A percentile compares a stretch with the other conserved stretches of the same genome.
phyloP scores from a whole-genome alignment of 2,888 invertebrate genomes.

The Ichneumoninae sp. region DNA sequence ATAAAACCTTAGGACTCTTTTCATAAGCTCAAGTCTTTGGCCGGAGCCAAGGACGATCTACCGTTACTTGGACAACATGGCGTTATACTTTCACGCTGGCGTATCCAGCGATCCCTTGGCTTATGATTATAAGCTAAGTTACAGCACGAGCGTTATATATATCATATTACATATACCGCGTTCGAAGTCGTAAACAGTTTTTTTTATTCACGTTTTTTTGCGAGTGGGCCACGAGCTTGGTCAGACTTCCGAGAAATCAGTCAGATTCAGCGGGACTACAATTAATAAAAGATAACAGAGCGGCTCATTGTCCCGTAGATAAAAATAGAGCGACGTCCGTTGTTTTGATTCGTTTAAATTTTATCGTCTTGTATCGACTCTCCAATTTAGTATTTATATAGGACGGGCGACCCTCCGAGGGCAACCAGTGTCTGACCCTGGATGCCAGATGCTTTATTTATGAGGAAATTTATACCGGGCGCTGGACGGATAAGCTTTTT shows the following conservation, averaged over 20 bases:
- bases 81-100: conserved; percentile 44
- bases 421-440: conserved; percentile 21
- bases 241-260: neutral
- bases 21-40: conserved; percentile 32
- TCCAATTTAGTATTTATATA: neutral
- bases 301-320: neutral
- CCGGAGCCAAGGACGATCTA: conserved; percentile 50
- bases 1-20: conserved; percentile 6
- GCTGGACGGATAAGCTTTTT: neutral
- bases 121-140: neutral
- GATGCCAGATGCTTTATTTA: conserved; percentile 24
- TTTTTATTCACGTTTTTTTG: neutral
- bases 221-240: neutral
- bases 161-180: neutral
- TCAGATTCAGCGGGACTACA: neutral
- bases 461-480: conserved; percentile 10
- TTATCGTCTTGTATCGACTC: neutral
- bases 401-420: neutral
- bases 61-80: conserved; percentile 42
- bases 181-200: neutral
- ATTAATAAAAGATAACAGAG: neutral
- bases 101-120: conserved; percentile 6
- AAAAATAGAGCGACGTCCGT: neutral
- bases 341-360: neutral
- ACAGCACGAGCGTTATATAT: neutral